Base-by-base conservation (phyloP, 2,113 vertebrate genomes). In the Alexandromys fortis region DNA sequence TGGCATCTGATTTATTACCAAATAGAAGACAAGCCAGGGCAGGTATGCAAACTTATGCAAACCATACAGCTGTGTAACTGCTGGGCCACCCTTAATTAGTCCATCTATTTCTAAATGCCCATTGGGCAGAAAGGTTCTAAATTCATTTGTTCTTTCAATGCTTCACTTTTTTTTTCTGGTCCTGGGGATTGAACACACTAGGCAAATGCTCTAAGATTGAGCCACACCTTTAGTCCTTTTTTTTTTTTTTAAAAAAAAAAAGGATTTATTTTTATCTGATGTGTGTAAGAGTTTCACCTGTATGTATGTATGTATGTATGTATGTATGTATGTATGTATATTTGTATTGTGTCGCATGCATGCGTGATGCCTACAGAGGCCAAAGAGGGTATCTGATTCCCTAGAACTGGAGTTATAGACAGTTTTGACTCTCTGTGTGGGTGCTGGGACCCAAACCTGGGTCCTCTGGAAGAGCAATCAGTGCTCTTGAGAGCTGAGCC, bases 1-100 rank as follows among this genome's bases (percentile, higher is more conserved):
- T 76, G 72, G 28, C 33, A 95, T 42, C 14, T 65, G 73, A 77
- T n/a, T 89, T 70, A 68, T 90, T 94, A 92, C 89, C 65, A 65
- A 89, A 83, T 14, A 86, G 67, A 86, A 42, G 45, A 33, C 82
- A 89, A 91, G 28, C 24, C 61, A 38, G 11, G 77, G 17, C 49
- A 94, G 52, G 72, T 58, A 3, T 81, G 33, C 26, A 85, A 70
- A 87, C 16, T 45, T 47, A 65, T 19, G 68, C 47, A 94, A 91
- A 82, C 73, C 65, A 58, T 12, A 77, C 11, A 92, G 30, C 42
- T 94, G n/a, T 76, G 77, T 49, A 38, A 86, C 28, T 78, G 11
- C 52, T 45, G 68, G 68, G 58, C n/a, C 30, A 22, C 2, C 93
- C 22, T 91, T 45, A 91, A 70, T 90, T 86, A 33, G 85, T 81